Base-by-base conservation (phyloP, 2,888 invertebrate species). In the Volucella inanis region DNA sequence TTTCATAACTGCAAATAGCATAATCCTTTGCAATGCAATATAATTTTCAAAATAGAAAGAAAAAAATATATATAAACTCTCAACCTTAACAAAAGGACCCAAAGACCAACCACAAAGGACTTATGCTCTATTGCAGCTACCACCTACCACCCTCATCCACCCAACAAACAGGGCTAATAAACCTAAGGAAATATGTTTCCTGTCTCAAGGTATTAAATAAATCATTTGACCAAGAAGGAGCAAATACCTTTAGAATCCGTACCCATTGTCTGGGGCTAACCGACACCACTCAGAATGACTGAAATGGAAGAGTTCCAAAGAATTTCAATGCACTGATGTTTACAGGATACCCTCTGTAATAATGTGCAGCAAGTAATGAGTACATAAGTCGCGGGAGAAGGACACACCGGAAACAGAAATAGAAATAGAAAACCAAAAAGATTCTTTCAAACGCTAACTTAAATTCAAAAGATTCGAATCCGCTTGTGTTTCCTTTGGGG, bases 191-290 rank as follows among this genome's bases (percentile, higher is more conserved):
- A 72, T 61, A 72, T 77, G 43, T 77, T 54, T 61, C 77, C 78
- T 18, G 61, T 55, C 67, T 71, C 22, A 72, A 77, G 71, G 61
- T 77, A 71, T 71, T 65, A 72, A 71, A 67, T 72, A 82, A 82
- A 82, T 72, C 77, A 82, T 72, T 61, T 76, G 59, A 76, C 67
- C 59, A 45, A 59, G 41, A 68, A 39, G 9, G 12, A 57, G 39
- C 3, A 31, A 71, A 49, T 41, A 59, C 49, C 45, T 14, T 4
- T 47, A 43, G 31, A 31, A 31, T 31, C 6, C 31, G 6, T 31
- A 31, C 31, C 31, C n/a, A 57, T 70, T 49, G 57, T 47, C 57
- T 39, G 54, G 31, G 10, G 14, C 41, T 57, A 8, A 61, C 61
- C 61, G 45, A 45, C 61, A 61, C 31, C 31, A 31, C 4, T 31